phyloP scores from a whole-genome alignment of 2,888 invertebrate genomes.

The Ophraella communa region DNA sequence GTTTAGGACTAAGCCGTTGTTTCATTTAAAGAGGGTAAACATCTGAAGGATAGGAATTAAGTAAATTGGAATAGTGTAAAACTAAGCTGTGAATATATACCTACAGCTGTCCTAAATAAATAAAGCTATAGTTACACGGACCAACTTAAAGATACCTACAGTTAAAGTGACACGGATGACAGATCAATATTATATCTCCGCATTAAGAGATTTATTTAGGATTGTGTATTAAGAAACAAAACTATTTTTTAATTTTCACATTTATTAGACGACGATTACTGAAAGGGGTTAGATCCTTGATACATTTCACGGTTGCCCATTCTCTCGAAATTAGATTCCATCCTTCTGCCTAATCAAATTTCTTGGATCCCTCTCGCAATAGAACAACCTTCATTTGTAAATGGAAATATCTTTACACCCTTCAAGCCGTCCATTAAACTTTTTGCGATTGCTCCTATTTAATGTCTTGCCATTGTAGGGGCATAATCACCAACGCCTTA shows the following conservation, averaged over 20 bases:
- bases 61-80: conserved; percentile 27
- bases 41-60: conserved; percentile 27
- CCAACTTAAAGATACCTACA: too few species aligned
- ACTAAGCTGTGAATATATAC: conserved; percentile 29
- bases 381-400: conserved; percentile 21
- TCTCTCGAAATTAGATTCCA: conserved; percentile 20
- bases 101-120: conserved; percentile 32
- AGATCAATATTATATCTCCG: not conserved
- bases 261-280: too few species aligned
- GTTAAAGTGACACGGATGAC: not conserved
- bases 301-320: conserved; percentile 6
- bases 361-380: conserved; percentile 16
- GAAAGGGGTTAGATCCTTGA: conserved; percentile 1
- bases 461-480: conserved; percentile 48
- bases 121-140: conserved; percentile 20
- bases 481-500: conserved; percentile 51
- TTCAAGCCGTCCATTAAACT: conserved; percentile 12
- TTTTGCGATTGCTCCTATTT: conserved; percentile 31
- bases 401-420: conserved; percentile 1
- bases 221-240: too few species aligned
- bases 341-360: conserved; percentile 20
- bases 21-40: conserved; percentile 21
- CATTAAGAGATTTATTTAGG: too few species aligned
- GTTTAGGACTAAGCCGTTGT: conserved; percentile 11
- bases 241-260: too few species aligned